Conservation (phyloP, 2,888 invertebrate species). For the Drosophila pegasa region DNA sequence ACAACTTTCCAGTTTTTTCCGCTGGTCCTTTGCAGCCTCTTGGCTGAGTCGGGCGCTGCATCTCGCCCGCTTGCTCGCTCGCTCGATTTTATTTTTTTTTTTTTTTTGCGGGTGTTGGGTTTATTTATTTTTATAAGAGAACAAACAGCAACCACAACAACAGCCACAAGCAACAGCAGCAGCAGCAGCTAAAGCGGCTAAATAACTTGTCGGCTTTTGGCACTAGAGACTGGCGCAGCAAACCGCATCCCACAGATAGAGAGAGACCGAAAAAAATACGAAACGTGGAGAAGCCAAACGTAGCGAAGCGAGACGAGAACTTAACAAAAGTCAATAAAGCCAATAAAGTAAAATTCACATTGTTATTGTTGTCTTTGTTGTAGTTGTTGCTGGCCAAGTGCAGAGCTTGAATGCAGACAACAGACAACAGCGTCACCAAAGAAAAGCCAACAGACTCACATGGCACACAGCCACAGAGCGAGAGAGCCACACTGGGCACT, state of each 20-base stretch:
- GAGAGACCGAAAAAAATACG: slow-evolving; percentile 14
- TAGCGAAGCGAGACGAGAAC: slow-evolving; percentile 62
- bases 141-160: slow-evolving; percentile 42
- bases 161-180: slow-evolving; percentile 1
- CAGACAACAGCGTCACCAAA: slow-evolving; percentile 23
- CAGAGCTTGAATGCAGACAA: slow-evolving; percentile 27
- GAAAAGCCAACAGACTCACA: slow-evolving; percentile 10
- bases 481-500: not conserved
- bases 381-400: slow-evolving; percentile 44
- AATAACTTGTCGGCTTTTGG: slow-evolving; percentile 63
- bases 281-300: slow-evolving; percentile 25
- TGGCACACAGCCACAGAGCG: not conserved
- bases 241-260: slow-evolving; percentile 45
- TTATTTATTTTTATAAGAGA: slow-evolving; percentile 75
- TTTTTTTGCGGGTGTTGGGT: slow-evolving; percentile 48
- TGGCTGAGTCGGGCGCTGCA: slow-evolving; percentile 34
- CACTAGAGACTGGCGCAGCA: slow-evolving; percentile 46
- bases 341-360: slow-evolving; percentile 65
- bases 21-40: slow-evolving; percentile 46
- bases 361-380: slow-evolving; percentile 9
- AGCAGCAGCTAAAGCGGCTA: slow-evolving; percentile 48
- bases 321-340: slow-evolving; percentile 79
- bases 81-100: slow-evolving; percentile 4
- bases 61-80: slow-evolving; percentile 51
- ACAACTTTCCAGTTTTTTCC: slow-evolving; percentile 79